phyloP scores from a whole-genome alignment of 2,888 invertebrate species.

The Chymomyza amoena region DNA sequence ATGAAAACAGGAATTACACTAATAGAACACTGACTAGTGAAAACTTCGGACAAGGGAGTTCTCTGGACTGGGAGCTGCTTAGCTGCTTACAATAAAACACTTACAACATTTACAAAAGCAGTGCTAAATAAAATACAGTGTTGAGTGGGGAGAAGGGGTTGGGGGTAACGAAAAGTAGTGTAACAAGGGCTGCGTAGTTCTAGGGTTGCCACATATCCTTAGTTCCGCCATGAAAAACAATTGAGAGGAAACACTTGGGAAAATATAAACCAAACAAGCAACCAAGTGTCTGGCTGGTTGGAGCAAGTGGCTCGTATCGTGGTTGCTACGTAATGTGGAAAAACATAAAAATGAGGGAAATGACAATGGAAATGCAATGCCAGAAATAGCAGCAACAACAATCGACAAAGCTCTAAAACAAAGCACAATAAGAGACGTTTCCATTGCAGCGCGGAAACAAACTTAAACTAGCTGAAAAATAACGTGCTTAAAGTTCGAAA shows the following conservation, averaged over 20 bases:
- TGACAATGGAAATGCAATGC: neutral
- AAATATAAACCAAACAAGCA: neutral
- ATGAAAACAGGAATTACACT: neutral
- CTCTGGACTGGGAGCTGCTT: no score
- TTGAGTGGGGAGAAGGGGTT: neutral
- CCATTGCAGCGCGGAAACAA: constrained; percentile 12
- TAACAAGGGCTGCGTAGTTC: neutral
- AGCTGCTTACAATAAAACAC: neutral
- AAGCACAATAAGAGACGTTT: neutral
- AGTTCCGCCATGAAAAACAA: neutral
- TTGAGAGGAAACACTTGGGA: constrained; percentile 1
- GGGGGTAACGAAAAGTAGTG: no score
- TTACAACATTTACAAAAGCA: neutral
- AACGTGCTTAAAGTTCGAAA: no score
- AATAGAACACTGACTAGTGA: neutral
- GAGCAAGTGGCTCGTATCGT: neutral
- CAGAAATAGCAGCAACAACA: neutral
- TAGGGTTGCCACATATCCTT: neutral
- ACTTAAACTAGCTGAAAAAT: constrained; percentile 50
- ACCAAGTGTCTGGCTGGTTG: neutral
- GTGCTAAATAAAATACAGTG: neutral
- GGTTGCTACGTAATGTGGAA: neutral
- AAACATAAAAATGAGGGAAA: neutral
- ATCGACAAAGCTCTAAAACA: constrained; percentile 5
- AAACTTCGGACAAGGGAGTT: neutral